phyloP scores from a whole-genome alignment of 2,797 vertebrate genomes.

The Spea hammondii region DNA sequence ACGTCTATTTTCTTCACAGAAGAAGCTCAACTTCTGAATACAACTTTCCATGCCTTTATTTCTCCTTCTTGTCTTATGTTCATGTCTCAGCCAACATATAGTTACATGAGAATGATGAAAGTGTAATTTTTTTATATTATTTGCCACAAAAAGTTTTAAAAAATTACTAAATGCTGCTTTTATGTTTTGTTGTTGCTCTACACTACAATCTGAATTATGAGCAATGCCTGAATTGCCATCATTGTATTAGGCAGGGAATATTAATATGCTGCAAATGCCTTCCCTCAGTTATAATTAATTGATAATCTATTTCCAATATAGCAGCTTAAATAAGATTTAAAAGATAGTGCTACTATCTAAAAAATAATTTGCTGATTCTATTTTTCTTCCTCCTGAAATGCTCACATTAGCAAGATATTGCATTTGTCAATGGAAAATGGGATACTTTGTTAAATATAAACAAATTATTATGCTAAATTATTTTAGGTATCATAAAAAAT shows the following conservation, averaged over 20 bases:
- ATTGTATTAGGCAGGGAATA: background rate
- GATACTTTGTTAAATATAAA: slow-evolving; percentile 20
- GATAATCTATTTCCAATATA: slow-evolving; percentile 8
- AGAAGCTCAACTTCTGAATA: too few species aligned
- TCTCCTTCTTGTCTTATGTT: too few species aligned
- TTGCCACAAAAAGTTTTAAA: too few species aligned
- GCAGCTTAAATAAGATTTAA: slow-evolving; percentile 9
- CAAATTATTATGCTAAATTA: slow-evolving; percentile 17
- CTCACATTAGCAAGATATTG: slow-evolving; percentile 9
- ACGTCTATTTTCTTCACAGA: too few species aligned
- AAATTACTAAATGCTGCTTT: too few species aligned
- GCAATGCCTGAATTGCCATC: too few species aligned
- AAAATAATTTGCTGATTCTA: background rate
- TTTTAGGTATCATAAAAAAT: background rate
- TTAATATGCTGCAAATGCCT: background rate
- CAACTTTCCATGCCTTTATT: too few species aligned
- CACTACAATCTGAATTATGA: too few species aligned
- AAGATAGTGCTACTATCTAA: background rate
- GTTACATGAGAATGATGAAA: too few species aligned
- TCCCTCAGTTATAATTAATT: background rate
- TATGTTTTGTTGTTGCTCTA: too few species aligned
- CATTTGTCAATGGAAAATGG: background rate
- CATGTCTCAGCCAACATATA: too few species aligned
- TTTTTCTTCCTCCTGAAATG: slow-evolving; percentile 4
- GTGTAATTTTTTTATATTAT: too few species aligned